Base-by-base conservation (phyloP, 2,797 vertebrate genomes). In the Anguilla pacifica region DNA sequence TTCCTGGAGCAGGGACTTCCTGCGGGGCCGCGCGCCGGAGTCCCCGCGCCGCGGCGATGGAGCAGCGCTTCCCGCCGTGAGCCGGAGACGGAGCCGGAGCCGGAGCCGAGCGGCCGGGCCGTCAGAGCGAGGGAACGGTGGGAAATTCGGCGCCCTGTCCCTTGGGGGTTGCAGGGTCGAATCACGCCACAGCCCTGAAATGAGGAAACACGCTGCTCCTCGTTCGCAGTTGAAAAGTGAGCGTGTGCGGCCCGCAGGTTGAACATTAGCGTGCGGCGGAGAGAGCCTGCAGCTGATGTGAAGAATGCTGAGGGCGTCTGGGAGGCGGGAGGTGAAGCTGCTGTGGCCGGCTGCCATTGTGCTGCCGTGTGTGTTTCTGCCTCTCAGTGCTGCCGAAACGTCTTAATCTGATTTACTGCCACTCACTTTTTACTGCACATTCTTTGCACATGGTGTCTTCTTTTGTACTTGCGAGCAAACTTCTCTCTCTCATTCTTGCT, bases 401-500 rank as follows among this genome's bases (percentile, higher is more conserved):
- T 46, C 77, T 81, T 81, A 31, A 81, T 81, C 77, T 81, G 43
- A 81, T 81, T 81, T 49, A 81, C 77, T 81, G 77, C 15, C 43
- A 43, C 77, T 49, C 77, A 49, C 77, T 25, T 43, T n/a, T 39
- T 77, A 77, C 39, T 43, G 17, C 74, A 77, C 74, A 77, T 39
- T 39, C 61, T 86, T 53, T 35, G 25, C 19, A 31, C 77, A 49
- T 81, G 77, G 77, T 51, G 85, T 77, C 67, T 22, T 74, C 53
- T 70, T 70, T 55, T 31, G 51, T 17, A 72, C 64, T 64, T 25
- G 39, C 53, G 22, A 51, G 35, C 70, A 57, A 79, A 51, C 39
- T 88, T 93, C 91, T 89, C 83, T 53, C 91, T 2, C 91, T 88
- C 91, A 90, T 90, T 87, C 64, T 88, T 70, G 87, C 31, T 19